Evolutionary conservation across 2,888 invertebrate species (phyloP), one percentile per base, ranked within the genome.

Genomic region (Itoplectis maculator): DNA sequence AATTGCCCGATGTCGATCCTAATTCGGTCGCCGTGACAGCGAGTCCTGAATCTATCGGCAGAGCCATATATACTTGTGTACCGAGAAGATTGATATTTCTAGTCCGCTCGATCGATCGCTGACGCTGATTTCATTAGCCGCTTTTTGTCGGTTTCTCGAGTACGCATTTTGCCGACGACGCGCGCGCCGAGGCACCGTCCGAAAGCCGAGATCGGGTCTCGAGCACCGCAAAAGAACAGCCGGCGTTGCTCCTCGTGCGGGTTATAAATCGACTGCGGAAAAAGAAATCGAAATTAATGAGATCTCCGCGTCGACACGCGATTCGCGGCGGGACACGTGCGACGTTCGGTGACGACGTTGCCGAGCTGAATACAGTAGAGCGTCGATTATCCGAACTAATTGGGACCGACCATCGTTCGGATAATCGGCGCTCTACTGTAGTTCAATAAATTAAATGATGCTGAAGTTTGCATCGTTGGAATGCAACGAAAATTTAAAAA

Each of bases 201-300:
- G 51, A 70, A 74, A 73, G 59, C 20, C 20, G 78, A 69, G 13
- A 54, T 18, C 63, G 29, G 37, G 23, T 49, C 23, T 13, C 8
- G 40, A 23, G 20, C 29, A 0, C 20, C 35, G 15, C 23, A 59
- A 40, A 37, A 56, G 56, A 15, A 47, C 65, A 51, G 35, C 11
- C 29, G 18, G 74, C 29, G 49, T 72, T 54, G 13, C 59, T 63
- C 15, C 47, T 40, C 35, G 37, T 23, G 54, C 49, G 29, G 59
- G 68, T 56, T 11, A 72, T 69, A 70, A 70, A 80, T 76, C 69
- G 54, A 76, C 29, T 9, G 63, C n/a, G 54, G 42, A 81, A 81
- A n/a, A 81, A 81, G 63, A 77, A 76, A 77, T 81, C 23, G 45
- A 76, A 70, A 75, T 75, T 75, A 75, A 69, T 54, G 76, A 80